Conservation (phyloP, 2,797 vertebrate species). For the Phalloptychus januarius region DNA sequence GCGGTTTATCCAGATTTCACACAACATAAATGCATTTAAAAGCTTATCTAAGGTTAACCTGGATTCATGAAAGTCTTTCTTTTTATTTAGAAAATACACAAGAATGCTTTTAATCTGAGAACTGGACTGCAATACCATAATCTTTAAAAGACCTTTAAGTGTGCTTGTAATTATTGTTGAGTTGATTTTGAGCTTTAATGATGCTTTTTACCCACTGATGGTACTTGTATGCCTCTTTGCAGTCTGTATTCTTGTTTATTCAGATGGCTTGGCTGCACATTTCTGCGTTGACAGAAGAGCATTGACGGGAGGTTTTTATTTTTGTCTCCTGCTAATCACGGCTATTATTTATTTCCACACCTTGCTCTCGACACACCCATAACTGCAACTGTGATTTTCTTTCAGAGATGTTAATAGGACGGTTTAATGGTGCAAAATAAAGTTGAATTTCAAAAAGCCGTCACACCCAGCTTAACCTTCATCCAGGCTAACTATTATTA, state of each 20-base stretch:
- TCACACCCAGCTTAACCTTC: neutral
- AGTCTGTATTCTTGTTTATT: neutral
- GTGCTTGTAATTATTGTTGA: slow-evolving; percentile 17
- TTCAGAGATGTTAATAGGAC: slow-evolving; percentile 24
- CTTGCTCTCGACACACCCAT: slow-evolving; percentile 31
- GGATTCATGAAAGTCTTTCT: slow-evolving; percentile 31
- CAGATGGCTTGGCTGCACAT: slow-evolving; percentile 15
- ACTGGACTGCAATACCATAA: neutral
- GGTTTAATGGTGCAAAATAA: slow-evolving; percentile 19
- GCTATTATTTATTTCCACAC: slow-evolving; percentile 59
- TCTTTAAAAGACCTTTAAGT: slow-evolving; percentile 29
- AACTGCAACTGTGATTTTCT: slow-evolving; percentile 21
- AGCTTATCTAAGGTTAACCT: slow-evolving; percentile 18
- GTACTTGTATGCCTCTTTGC: neutral
- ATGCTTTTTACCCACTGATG: slow-evolving; percentile 8
- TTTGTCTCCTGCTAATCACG: slow-evolving; percentile 18
- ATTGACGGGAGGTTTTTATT: slow-evolving; percentile 23
- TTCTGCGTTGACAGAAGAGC: slow-evolving; percentile 29
- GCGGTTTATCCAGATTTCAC: slow-evolving; percentile 40
- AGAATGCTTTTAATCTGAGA: slow-evolving; percentile 13
- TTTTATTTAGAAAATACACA: slow-evolving; percentile 10
- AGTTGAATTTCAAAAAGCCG: neutral
- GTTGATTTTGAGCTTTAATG: slow-evolving; percentile 16
- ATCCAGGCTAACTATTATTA: neutral
- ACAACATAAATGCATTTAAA: slow-evolving; percentile 26